phyloP scores from a whole-genome alignment of 2,113 vertebrate species.

The Scortum barcoo region DNA sequence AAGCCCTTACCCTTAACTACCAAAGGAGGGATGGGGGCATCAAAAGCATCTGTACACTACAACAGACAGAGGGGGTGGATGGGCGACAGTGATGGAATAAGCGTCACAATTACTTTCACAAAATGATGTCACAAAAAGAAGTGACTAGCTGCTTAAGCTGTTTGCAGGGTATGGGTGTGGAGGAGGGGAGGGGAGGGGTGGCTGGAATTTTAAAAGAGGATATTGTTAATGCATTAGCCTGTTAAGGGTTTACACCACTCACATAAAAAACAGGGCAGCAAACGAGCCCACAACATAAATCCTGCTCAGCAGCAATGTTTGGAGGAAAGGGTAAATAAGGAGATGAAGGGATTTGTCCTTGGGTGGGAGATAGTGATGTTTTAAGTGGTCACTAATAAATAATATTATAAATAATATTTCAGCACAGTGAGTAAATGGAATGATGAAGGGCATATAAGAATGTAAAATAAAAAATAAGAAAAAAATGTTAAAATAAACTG shows the following conservation, averaged over 20 bases:
- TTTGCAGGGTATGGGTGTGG: constrained; percentile 28
- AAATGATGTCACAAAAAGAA: constrained; percentile 45
- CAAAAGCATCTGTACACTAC: constrained; percentile 53
- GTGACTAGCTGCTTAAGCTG: constrained; percentile 24
- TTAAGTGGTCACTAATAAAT: constrained; percentile 58
- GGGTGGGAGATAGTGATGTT: constrained; percentile 34
- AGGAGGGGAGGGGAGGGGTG: constrained; percentile 1
- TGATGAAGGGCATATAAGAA: neutral
- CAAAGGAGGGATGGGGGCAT: constrained; percentile 42
- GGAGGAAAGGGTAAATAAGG: constrained; percentile 44
- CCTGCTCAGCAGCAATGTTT: constrained; percentile 41
- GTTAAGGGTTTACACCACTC: constrained; percentile 75
- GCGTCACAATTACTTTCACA: constrained; percentile 56
- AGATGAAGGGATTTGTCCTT: constrained; percentile 59
- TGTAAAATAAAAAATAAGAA: neutral
- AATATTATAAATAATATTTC: neutral
- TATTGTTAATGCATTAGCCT: constrained; percentile 71
- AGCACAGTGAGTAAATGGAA: constrained; percentile 31
- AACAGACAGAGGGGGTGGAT: constrained; percentile 21
- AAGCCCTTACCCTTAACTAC: constrained; percentile 74
- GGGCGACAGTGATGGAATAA: constrained; percentile 1
- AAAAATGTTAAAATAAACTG: neutral
- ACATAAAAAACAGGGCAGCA: constrained; percentile 62
- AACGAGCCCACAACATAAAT: constrained; percentile 69
- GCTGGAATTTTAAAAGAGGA: constrained; percentile 65